Evolutionary conservation across 35 echinoderm and acorn worm species (phyloP), one percentile per base, ranked within the genome.

Genomic region (Holothuria glaberrima): DNA sequence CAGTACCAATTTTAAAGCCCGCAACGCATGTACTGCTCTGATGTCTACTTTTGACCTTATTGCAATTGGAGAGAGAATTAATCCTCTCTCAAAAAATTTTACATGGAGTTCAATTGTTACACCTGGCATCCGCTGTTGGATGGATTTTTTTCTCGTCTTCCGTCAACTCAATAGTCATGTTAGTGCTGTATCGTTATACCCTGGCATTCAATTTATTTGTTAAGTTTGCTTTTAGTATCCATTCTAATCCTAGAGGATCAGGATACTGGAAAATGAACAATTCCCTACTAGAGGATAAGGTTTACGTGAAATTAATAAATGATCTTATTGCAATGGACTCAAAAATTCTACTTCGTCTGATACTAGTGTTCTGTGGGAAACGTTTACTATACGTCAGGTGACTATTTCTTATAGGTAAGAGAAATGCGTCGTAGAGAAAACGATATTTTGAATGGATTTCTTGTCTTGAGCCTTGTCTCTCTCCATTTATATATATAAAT

Each of bases 251-350:
- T 3, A 86, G 83, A 48, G 64, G 85, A 44, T 33, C 85, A 70
- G 85, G 85, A 22, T 71, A 87, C 35, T 87, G 85, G 63, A 87
- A 87, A 70, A 14, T 70, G 4, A 87, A 87, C 21, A 87, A 87
- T 28, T 71, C 85, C 21, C 36, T 87, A 10, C 20, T 70, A 44
- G 21, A 44, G 2, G 34, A 77, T 14, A 9, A 54, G 9, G 50
- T 54, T 54, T 54, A 54, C 12, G 50, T 54, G 36, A 41, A 41
- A 4, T 29, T 67, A 6, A 67, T 86, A 9, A 38, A 34, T 26
- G 36, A 45, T 34, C 22, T 86, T 32, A 86, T 67, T 68, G 36
- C 7, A 4, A 41, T 4, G 36, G 36, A 41, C 36, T 41, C 7
- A 41, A 41, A 41, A 41, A 41, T 41, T 7, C 36, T 41, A 41